A percentile compares a stretch with the other conserved stretches of the same genome.
These are phyloP conservation scores for Silvanus unidentatus DNA, from an alignment of 2,888 invertebrate genomes.

Conservation along the genomic window DNA sequence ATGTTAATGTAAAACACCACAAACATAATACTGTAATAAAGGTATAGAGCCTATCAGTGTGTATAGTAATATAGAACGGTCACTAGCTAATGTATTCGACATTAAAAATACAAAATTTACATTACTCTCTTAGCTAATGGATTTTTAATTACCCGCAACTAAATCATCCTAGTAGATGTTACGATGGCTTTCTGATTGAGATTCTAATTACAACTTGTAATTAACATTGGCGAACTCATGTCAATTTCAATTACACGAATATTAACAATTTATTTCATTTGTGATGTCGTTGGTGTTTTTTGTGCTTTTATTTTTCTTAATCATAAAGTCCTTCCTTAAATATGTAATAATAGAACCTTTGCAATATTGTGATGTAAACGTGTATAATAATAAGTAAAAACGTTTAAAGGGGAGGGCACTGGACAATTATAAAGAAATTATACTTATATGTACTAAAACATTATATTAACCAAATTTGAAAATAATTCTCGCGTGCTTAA, in stretches of 20 bases:
- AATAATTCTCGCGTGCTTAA: conserved; percentile 1
- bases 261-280: conserved; percentile 32
- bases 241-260: conserved; percentile 43
- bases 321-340: too few relatives aligned
- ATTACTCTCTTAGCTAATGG: conserved; percentile 45
- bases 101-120: conserved; percentile 42
- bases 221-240: conserved; percentile 42
- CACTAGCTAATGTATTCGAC: conserved; percentile 35
- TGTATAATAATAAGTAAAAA: not conserved
- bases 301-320: too few relatives aligned
- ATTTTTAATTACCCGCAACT: conserved; percentile 45
- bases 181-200: conserved; percentile 38
- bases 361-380: not conserved
- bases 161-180: conserved; percentile 40
- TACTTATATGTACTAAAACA: conserved; percentile 10
- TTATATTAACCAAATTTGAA: conserved; percentile 14
- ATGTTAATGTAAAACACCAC: conserved; percentile 25
- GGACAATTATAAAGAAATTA: conserved; percentile 21
- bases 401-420: conserved; percentile 13
- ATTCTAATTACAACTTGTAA: conserved; percentile 41
- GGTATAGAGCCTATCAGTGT: conserved; percentile 24
- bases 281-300: conserved; percentile 17
- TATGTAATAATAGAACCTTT: not conserved
- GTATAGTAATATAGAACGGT: conserved; percentile 27
- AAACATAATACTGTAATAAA: conserved; percentile 25